Evolutionary conservation across 2,888 invertebrate genomes (phyloP), one percentile per base, ranked within the genome.

Genomic region (Deilephila porcellus): DNA sequence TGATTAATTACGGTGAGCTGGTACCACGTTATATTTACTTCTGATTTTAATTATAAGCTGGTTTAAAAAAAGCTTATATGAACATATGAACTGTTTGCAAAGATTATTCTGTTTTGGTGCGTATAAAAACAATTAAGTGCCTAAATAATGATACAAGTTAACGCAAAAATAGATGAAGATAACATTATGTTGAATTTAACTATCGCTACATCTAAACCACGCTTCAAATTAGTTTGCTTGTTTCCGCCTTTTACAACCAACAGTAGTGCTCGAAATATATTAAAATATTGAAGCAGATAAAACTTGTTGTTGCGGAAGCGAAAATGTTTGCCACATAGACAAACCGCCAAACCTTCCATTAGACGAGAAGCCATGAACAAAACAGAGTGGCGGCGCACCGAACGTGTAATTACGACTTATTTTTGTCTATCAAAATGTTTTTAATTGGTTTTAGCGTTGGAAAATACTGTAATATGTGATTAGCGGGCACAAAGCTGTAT

Each of bases 371-470:
- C 76, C 74, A 76, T 76, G 75, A 80, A 81, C 78, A 81, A 86
- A 88, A 86, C 88, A 87, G 88, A 84, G 89, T 90, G 88, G 87
- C 88, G 80, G 80, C 80, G 78, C 78, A 74, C 80, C 82, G 79
- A 86, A 85, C 84, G 76, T 87, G 78, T 87, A 90, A 92, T 92
- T 91, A 90, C 78, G 88, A 87, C 88, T 88, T 88, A 88, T 89
- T 91, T 91, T 92, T 93, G 92, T 93, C 93, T 93, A 93, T 93
- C 91, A 93, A 93, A 94, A 93, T 93, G 88, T 93, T 93, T 93
- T 93, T 91, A 94, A 93, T 93, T 92, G 90, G 86, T 90, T 92
- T 90, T 89, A 86, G 87, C 88, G 90, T 89, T 88, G 89, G 84
- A 90, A 92, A 91, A 92, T 91, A 90, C 83, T 90, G 91, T 90